Conservation (phyloP, 2,113 vertebrate genomes). For the Arizona elegans region DNA sequence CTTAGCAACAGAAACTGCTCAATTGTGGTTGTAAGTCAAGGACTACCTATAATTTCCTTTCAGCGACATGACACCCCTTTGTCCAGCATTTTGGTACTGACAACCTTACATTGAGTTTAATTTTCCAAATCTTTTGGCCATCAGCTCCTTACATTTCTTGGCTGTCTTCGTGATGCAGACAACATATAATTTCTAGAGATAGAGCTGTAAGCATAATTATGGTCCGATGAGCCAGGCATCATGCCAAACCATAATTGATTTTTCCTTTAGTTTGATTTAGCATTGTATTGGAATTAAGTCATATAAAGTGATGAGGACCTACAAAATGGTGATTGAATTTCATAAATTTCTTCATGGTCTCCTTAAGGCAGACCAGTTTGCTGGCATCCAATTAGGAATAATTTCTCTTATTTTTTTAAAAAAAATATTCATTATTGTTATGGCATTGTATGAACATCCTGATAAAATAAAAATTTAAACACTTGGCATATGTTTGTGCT, state of each 20-base stretch:
- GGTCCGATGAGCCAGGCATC: not conserved
- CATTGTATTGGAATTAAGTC: not conserved
- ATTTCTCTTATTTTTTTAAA: not conserved
- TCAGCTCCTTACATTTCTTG: not conserved
- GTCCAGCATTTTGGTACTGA: not conserved
- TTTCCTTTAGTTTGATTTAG: not conserved
- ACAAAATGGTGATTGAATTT: not conserved
- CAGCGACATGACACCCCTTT: not conserved
- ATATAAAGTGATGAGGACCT: not conserved
- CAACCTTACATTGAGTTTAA: not conserved
- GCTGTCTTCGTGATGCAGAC: not conserved
- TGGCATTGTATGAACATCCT: not conserved
- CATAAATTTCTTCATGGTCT: not conserved
- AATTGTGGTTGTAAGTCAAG: not conserved
- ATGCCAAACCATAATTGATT: not conserved
- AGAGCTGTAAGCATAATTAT: not conserved
- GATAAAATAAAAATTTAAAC: not conserved
- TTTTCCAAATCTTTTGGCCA: not conserved
- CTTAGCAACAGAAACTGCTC: not conserved
- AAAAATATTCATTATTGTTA: not conserved
- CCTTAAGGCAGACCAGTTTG: not conserved
- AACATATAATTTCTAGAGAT: not conserved
- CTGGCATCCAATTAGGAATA: not conserved
- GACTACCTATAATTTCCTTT: not conserved
- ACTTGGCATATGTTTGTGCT: conserved; percentile 13